A percentile compares a stretch with the other conserved stretches of the same genome.
phyloP scores from a whole-genome alignment of 2,113 vertebrate species.

The Lophura nycthemera region DNA sequence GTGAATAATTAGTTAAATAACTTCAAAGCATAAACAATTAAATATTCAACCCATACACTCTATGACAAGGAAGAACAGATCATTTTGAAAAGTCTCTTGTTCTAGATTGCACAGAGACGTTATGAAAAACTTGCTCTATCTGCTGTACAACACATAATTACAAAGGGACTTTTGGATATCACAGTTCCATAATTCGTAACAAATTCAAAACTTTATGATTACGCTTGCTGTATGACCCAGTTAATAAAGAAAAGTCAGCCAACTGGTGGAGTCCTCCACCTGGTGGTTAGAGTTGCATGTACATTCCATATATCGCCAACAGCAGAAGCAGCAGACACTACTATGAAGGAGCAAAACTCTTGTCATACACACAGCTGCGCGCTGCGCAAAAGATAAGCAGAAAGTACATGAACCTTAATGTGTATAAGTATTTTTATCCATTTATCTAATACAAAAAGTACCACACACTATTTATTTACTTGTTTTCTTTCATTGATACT shows the following conservation, averaged over 20 bases:
- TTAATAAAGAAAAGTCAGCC: neutral
- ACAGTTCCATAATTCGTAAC: neutral
- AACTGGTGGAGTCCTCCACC: constrained; percentile 60
- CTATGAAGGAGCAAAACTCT: neutral
- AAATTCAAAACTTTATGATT: neutral
- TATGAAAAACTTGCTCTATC: neutral
- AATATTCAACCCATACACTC: neutral
- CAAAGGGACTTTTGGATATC: neutral
- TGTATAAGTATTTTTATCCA: neutral
- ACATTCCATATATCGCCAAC: neutral
- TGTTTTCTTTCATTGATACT: neutral
- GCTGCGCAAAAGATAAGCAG: neutral
- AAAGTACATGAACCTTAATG: neutral
- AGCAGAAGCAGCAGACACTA: neutral
- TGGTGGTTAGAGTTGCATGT: constrained; percentile 40
- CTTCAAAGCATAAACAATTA: neutral
- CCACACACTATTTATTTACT: neutral
- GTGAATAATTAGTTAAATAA: neutral
- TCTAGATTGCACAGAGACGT: neutral
- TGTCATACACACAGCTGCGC: neutral
- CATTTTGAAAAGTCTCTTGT: neutral
- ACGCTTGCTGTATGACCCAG: neutral
- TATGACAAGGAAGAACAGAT: neutral
- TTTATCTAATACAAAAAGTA: neutral
- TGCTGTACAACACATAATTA: neutral